Percentiles rank a stretch among this genome's conserved stretches.
Evolutionary conservation across 2,113 vertebrate species (phyloP).

Genomic region (Henicopernis longicauda): DNA sequence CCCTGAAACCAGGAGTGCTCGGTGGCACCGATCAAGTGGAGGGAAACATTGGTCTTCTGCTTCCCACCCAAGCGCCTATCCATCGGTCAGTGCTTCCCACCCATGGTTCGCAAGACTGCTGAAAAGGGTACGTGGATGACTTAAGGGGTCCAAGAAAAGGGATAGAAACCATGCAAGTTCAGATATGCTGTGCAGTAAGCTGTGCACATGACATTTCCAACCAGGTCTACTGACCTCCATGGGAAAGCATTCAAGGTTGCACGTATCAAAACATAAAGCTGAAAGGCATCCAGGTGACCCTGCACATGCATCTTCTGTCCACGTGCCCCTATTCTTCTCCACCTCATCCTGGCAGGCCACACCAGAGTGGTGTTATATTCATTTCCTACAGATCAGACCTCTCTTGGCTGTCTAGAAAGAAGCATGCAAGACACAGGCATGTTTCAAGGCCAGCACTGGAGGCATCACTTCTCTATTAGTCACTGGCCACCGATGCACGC

Average conservation of each 20-base stretch:
- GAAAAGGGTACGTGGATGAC: neutral
- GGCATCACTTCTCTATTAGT: neutral
- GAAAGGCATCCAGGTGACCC: neutral
- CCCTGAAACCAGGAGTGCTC: neutral
- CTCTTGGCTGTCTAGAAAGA: neutral
- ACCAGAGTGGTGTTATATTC: neutral
- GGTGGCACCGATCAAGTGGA: neutral
- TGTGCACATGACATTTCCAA: neutral
- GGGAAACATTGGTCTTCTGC: neutral
- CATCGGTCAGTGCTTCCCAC: neutral
- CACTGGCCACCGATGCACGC: neutral
- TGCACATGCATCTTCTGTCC: neutral
- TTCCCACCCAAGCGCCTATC: neutral
- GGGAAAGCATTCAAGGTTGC: neutral
- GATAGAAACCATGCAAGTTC: neutral
- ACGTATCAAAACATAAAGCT: neutral
- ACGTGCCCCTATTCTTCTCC: fast-evolving
- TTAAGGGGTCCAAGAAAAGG: neutral
- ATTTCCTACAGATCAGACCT: neutral
- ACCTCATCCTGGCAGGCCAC: neutral
- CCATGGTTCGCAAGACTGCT: neutral
- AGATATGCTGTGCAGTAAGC: neutral
- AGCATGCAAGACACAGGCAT: neutral
- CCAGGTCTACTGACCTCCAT: neutral
- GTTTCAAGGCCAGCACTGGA: neutral